These are phyloP conservation scores for Onychorhynchus coronatus DNA, from an alignment of 2,113 vertebrate genomes.

Conservation along the genomic window DNA sequence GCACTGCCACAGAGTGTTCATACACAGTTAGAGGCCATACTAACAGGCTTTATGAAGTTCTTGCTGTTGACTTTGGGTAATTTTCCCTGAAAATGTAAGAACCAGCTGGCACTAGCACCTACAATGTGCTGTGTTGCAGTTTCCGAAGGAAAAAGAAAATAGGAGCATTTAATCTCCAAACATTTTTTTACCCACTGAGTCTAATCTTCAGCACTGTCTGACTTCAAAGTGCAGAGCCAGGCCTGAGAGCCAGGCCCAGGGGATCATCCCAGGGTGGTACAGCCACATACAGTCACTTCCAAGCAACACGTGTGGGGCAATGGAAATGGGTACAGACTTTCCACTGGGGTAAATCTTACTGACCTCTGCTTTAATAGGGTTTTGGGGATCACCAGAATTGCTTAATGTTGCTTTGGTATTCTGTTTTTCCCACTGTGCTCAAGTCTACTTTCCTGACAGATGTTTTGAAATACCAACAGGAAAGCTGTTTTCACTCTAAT, in stretches of 20 bases:
- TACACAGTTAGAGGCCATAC: not conserved
- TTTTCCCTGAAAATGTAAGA: not conserved
- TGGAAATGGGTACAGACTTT: not conserved
- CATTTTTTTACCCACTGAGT: not conserved
- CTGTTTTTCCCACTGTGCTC: not conserved
- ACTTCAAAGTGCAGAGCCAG: not conserved
- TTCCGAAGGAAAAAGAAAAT: not conserved
- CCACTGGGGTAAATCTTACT: not conserved
- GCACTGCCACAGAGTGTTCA: not conserved
- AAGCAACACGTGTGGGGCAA: accelerated
- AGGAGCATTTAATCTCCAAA: not conserved
- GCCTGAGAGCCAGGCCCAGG: not conserved
- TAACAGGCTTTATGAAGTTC: not conserved
- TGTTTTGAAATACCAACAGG: not conserved
- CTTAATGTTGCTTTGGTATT: not conserved
- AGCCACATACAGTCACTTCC: not conserved
- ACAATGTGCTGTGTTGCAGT: accelerated
- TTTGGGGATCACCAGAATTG: not conserved
- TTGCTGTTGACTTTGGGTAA: not conserved
- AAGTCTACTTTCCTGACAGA: not conserved
- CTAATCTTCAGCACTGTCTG: not conserved
- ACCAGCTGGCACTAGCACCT: not conserved
- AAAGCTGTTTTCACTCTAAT: not conserved
- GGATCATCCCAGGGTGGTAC: accelerated
- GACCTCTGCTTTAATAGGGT: not conserved